Evolutionary conservation across 2,888 invertebrate genomes (phyloP).

Genomic region (Ctenicera cuprea): DNA sequence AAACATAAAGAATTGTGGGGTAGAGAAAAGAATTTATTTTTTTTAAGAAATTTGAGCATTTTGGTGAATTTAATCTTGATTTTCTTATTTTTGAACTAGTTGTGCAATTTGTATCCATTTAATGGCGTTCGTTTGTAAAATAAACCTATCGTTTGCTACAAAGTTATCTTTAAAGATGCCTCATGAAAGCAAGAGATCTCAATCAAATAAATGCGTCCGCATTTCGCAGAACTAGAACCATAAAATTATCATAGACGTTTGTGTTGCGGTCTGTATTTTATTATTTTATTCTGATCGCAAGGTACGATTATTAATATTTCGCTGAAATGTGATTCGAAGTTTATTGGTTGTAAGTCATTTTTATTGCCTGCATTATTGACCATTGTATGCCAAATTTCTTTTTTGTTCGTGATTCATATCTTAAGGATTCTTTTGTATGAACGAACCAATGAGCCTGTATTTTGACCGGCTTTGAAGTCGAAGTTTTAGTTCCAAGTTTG

Average conservation of each 20-base stretch:
- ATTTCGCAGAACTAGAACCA: constrained; percentile 43
- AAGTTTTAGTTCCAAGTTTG: not conserved
- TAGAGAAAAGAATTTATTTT: no score
- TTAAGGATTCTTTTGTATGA: constrained; percentile 10
- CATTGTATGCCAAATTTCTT: constrained; percentile 43
- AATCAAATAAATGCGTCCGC: constrained; percentile 30
- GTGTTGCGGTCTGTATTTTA: constrained; percentile 42
- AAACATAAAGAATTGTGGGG: no score
- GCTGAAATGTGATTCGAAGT: constrained; percentile 48
- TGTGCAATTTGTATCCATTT: no score
- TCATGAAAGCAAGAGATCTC: constrained; percentile 32
- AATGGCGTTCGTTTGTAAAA: no score
- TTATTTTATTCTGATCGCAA: constrained; percentile 48
- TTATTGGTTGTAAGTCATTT: constrained; percentile 50
- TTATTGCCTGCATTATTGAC: constrained; percentile 42
- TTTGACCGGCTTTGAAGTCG: not conserved
- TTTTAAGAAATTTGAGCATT: no score
- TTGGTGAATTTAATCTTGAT: no score
- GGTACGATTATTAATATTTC: constrained; percentile 48
- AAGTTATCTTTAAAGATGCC: not conserved
- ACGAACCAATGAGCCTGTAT: not conserved
- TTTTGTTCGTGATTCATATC: constrained; percentile 31
- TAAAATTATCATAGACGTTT: constrained; percentile 46
- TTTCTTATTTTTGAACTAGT: no score
- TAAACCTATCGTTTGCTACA: not conserved